Percentiles rank a stretch among this genome's conserved stretches.
Evolutionary conservation across 2,888 invertebrate genomes (phyloP).

Genomic region (Aspidiotus destructor): DNA sequence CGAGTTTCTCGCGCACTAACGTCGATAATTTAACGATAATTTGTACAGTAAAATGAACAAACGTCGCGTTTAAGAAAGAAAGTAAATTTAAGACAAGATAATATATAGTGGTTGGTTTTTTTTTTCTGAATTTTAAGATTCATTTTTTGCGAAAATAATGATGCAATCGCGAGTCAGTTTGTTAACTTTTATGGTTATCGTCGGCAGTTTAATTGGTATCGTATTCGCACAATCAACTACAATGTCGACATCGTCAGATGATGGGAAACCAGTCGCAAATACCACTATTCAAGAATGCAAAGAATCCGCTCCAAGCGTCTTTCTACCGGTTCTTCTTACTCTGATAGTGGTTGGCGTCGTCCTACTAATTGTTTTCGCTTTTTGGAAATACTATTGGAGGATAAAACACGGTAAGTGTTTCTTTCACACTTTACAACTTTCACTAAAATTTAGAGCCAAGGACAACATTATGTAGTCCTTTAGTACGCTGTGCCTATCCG

Average conservation of each 20-base stretch:
- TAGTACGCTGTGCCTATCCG: too few relatives aligned
- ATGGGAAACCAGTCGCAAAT: slow-evolving; percentile 34
- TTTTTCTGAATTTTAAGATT: not conserved
- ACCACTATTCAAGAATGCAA: slow-evolving; percentile 36
- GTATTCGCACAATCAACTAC: slow-evolving; percentile 3
- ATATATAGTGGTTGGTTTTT: not conserved
- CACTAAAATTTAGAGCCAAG: not conserved
- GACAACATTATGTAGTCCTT: too few relatives aligned
- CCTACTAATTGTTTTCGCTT: slow-evolving; percentile 20
- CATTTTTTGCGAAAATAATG: not conserved
- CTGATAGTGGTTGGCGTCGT: slow-evolving; percentile 32
- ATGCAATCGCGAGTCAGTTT: slow-evolving; percentile 4
- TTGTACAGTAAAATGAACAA: not conserved
- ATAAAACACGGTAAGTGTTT: slow-evolving; percentile 32
- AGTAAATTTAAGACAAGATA: not conserved
- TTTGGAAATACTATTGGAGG: slow-evolving; percentile 34
- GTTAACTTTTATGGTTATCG: not conserved
- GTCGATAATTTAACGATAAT: not conserved
- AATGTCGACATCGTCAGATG: slow-evolving; percentile 24
- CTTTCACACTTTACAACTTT: not conserved
- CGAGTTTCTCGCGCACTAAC: slow-evolving; percentile 5
- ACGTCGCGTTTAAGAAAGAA: not conserved
- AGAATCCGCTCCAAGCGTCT: slow-evolving; percentile 38
- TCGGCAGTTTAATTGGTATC: not conserved
- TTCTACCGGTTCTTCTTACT: slow-evolving; percentile 38